Percentiles rank a stretch among this genome's conserved stretches.
These are phyloP conservation scores for Babyrousa celebensis DNA, from an alignment of 2,797 vertebrate genomes.

Conservation along the genomic window DNA sequence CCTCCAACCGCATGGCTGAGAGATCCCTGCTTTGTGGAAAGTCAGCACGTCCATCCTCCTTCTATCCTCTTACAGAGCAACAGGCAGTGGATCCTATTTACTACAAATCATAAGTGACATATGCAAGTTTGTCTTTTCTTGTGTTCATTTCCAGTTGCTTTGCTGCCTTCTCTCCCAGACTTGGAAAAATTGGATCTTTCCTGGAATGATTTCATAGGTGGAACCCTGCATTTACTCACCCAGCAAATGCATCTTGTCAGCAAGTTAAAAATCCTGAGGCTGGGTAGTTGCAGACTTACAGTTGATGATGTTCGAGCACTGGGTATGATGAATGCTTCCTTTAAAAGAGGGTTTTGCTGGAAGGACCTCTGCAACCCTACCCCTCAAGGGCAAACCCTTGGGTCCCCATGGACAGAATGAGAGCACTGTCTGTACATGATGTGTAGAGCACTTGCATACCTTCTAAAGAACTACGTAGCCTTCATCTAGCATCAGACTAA, in stretches of 20 bases:
- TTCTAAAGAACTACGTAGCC: not conserved
- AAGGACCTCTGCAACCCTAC: not conserved
- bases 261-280: conserved; percentile 92
- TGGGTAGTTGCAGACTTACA: conserved; percentile 94
- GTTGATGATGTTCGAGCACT: conserved; percentile 92
- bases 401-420: not conserved
- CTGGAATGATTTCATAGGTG: conserved; percentile 95
- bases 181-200: conserved; percentile 95
- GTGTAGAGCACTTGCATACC: not conserved
- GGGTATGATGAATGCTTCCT: conserved; percentile 88
- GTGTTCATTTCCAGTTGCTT: conserved; percentile 87
- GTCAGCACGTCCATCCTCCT: not conserved
- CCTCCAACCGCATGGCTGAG: not conserved
- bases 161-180: conserved; percentile 92
- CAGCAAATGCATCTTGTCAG: conserved; percentile 91
- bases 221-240: conserved; percentile 91
- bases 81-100: not conserved
- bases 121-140: not conserved
- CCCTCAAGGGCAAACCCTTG: not conserved
- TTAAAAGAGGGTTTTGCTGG: not conserved
- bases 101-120: not conserved
- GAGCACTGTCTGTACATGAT: not conserved
- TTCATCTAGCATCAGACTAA: not conserved
- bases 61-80: not conserved
- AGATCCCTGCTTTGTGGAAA: not conserved